Evolutionary conservation across 2,113 vertebrate species (phyloP), one percentile per base, ranked within the genome.

Genomic region (Pterophyllum scalare): DNA sequence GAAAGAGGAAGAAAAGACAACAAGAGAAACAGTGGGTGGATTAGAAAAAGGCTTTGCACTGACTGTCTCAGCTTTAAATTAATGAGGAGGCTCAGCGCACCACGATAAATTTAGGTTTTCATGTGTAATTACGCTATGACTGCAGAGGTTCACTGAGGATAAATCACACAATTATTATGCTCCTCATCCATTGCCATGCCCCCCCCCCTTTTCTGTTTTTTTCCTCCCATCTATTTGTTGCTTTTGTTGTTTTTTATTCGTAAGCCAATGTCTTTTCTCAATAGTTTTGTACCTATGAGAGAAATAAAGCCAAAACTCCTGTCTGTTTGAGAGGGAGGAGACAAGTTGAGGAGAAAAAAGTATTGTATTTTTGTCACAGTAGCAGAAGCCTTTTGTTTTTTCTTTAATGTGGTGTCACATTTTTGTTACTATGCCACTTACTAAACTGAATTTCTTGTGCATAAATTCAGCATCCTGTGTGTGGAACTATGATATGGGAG

Each of bases 41-140:
- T 90, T 89, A 89, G 87, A 62, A 80, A 85, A 86, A 61, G 65
- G 79, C 88, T 90, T 40, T 62, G 75, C 84, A 85, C 86, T 91
- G 81, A 96, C 95, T 95, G 95, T 97, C 96, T 96, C 96, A 95
- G 97, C 87, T 92, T 97, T 97, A 97, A 97, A 97, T 98, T 97
- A 98, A 98, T 97, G 97, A 97, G 96, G 89, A 96, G 96, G 94
- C 96, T 95, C 94, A 97, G 96, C 95, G 31, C 84, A 57, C 72
- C 77, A 85, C 79, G 95, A 98, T 97, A 97, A 96, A 98, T 98
- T 97, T 96, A 96, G 96, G 96, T 97, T 98, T 98, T 97, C 96
- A 97, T 97, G 97, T 98, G 97, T 98, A 98, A 99, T 98, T 98
- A 98, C 96, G 97, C 96, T 93, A 91, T 95, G 91, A 96, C 96